A percentile compares a stretch with the other conserved stretches of the same genome.
Conservation (phyloP, 2,797 vertebrate species). For the Lagorchestes hirsutus region DNA sequence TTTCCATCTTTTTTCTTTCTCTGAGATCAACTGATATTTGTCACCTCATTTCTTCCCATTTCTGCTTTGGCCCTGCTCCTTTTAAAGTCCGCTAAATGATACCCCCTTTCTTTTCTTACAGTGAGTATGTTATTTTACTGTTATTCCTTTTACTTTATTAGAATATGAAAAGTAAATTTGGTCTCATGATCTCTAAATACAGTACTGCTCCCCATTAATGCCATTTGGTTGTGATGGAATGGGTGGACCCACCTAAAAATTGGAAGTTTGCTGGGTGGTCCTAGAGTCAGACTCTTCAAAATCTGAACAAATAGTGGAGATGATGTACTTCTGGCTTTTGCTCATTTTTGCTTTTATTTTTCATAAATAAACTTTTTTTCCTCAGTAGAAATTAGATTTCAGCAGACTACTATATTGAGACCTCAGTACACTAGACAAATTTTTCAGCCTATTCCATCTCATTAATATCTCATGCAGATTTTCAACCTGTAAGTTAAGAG, state of each 20-base stretch:
- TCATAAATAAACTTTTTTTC: not conserved
- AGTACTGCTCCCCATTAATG: not conserved
- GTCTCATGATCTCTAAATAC: not conserved
- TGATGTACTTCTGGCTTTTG: not conserved
- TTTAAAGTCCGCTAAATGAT: not conserved
- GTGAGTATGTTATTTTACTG: not conserved
- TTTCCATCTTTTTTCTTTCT: not conserved
- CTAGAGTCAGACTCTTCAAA: not conserved
- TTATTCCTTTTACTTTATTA: slow-evolving; percentile 30
- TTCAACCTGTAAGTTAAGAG: not conserved
- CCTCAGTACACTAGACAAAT: not conserved
- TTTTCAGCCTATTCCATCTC: not conserved
- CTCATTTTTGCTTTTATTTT: not conserved
- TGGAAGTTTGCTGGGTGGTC: not conserved
- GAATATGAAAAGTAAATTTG: slow-evolving; percentile 3
- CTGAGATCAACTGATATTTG: not conserved
- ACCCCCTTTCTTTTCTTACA: slow-evolving; percentile 13
- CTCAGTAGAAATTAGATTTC: not conserved
- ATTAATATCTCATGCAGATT: not conserved
- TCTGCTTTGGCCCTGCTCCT: not conserved
- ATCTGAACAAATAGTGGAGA: slow-evolving; percentile 32
- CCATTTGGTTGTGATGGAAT: slow-evolving; percentile 18
- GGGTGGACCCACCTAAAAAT: not conserved
- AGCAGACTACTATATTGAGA: not conserved
- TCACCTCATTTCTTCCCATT: not conserved